phyloP scores from a whole-genome alignment of 2,797 vertebrate species.

The Eurystomus glaucurus region DNA sequence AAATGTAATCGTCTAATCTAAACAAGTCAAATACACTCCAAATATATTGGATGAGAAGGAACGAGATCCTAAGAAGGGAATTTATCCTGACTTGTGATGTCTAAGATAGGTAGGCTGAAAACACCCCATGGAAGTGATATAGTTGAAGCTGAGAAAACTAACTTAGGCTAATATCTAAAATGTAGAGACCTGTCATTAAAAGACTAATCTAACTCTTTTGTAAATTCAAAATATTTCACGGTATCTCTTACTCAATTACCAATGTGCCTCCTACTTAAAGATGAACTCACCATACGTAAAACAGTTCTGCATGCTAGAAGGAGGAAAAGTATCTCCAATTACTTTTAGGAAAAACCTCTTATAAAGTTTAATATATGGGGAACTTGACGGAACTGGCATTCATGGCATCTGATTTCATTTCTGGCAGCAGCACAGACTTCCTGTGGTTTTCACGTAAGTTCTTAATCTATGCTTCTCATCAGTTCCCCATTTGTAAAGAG shows the following conservation, averaged over 20 bases:
- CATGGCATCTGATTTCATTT: constrained; percentile 28
- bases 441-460: neutral
- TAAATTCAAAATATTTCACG: neutral
- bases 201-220: neutral
- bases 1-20: neutral
- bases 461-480: constrained; percentile 58
- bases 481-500: neutral
- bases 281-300: neutral
- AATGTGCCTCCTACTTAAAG: neutral
- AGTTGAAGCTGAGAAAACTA: neutral
- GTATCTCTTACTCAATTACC: neutral
- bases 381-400: constrained; percentile 29
- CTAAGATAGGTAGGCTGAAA: neutral
- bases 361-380: neutral
- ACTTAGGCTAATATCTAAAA: neutral
- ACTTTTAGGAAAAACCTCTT: neutral
- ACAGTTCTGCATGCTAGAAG: neutral
- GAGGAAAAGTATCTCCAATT: neutral
- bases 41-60: neutral
- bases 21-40: neutral
- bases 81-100: neutral
- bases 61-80: neutral
- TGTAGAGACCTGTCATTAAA: neutral
- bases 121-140: neutral
- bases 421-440: constrained; percentile 22